These are phyloP conservation scores for Chionoecetes opilio DNA, from an alignment of 1,140 invertebrate genomes.

Conservation along the genomic window DNA sequence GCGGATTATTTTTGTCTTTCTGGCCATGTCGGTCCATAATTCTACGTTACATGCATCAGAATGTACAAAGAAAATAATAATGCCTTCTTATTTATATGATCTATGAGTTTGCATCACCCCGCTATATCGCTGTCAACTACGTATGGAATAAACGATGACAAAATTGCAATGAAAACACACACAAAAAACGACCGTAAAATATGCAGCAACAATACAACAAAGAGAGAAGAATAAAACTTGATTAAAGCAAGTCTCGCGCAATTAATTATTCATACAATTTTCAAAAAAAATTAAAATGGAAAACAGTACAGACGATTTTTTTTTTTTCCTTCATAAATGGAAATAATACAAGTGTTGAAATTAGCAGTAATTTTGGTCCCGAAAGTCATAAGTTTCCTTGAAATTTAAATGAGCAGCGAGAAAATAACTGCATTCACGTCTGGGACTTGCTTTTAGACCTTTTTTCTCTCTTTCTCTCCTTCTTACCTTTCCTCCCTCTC, in stretches of 20 bases:
- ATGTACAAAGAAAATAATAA: too few relatives aligned
- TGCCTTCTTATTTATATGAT: too few relatives aligned
- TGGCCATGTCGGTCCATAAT: too few relatives aligned
- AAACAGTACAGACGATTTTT: slow-evolving; percentile 4
- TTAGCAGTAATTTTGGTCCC: not conserved
- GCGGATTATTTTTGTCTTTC: too few relatives aligned
- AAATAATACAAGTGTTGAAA: slow-evolving; percentile 22
- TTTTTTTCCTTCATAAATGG: not conserved
- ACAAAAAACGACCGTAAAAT: not conserved
- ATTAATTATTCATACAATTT: slow-evolving; percentile 23
- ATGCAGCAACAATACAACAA: not conserved
- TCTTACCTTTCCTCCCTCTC: not conserved
- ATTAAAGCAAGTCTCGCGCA: slow-evolving; percentile 18
- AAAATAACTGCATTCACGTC: not conserved
- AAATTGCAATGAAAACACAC: not conserved
- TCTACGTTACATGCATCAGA: too few relatives aligned
- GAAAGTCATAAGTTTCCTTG: slow-evolving; percentile 10
- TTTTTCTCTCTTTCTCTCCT: not conserved
- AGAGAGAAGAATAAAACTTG: not conserved
- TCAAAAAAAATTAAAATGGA: not conserved
- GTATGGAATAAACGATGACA: too few relatives aligned
- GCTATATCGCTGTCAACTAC: too few relatives aligned
- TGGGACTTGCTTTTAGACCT: not conserved
- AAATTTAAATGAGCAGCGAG: not conserved
- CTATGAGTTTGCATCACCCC: too few relatives aligned